Evolutionary conservation across 1,140 invertebrate species (phyloP), one percentile per base, ranked within the genome.

Genomic region (Drosophila jambulina): DNA sequence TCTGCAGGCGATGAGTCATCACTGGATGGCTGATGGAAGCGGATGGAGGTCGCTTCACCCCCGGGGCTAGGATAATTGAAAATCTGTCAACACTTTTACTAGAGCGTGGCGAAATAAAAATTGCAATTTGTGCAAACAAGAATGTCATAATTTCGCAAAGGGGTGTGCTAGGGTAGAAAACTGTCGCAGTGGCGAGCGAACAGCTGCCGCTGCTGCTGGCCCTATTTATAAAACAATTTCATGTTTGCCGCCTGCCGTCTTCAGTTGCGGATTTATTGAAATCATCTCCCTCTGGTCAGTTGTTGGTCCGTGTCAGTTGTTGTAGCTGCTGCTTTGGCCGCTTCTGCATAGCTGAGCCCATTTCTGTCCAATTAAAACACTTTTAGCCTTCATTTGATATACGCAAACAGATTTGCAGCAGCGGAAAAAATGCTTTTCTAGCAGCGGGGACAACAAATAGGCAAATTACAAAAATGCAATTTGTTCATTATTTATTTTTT

Each of bases 11-110:
- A 48, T 57, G 29, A 51, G 32, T 49, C 76, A 67, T 58, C 58
- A 27, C 61, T 57, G 65, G 51, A 48, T 29, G 61, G 61, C 5
- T 70, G 69, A 71, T 71, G 65, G 65, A 71, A 70, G 32, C 46
- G 43, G 13, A 72, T 54, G 67, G 74, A 78, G 59, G 54, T 54
- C 72, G 60, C 29, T 42, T 59, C 53, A 25, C 51, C 46, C 54
- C 53, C 43, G 43, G 43, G 59, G 57, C 58, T 82, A 68, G 77
- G 84, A 70, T 90, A 90, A 90, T 90, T 90, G 85, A 90, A 90
- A 82, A 80, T 85, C 85, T 90, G 85, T 90, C 85, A 90, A 78
- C 85, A 90, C 82, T 76, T 82, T 90, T 85, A 90, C 83, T 85
- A 90, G 86, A 90, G 85, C 85, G 68, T 90, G 45, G 57, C 64